Conservation (phyloP, 2,888 invertebrate genomes). For the Allolobophora icterica region DNA sequence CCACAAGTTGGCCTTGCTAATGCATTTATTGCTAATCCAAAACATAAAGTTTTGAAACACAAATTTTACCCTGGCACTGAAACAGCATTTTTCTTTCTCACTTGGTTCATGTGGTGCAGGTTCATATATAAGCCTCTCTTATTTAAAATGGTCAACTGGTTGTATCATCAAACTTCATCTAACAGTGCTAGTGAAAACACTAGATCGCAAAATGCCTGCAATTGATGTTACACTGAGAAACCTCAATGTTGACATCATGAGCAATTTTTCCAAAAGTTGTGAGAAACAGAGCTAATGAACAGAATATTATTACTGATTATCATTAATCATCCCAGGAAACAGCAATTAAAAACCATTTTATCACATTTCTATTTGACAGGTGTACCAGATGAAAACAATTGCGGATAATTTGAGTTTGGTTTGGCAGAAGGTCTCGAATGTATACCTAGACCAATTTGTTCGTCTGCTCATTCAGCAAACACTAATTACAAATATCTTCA, state of each 20-base stretch:
- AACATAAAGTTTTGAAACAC: too few relatives aligned
- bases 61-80: too few relatives aligned
- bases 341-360: background rate
- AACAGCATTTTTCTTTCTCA: too few relatives aligned
- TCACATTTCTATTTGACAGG: background rate
- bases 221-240: background rate
- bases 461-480: background rate
- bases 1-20: too few relatives aligned
- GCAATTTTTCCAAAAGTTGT: background rate
- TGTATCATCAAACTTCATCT: background rate
- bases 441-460: background rate
- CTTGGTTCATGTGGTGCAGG: too few relatives aligned
- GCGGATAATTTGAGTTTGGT: background rate
- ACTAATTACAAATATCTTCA: background rate
- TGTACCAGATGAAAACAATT: background rate
- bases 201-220: background rate
- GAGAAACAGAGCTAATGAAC: background rate
- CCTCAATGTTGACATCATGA: background rate
- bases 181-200: background rate
- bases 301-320: background rate
- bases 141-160: background rate
- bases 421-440: background rate
- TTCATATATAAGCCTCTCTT: too few relatives aligned
- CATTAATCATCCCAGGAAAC: slow-evolving; percentile 12
- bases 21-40: too few relatives aligned